Evolutionary conservation across 2,888 invertebrate genomes (phyloP).

Genomic region (Sarcophaga variegata): DNA sequence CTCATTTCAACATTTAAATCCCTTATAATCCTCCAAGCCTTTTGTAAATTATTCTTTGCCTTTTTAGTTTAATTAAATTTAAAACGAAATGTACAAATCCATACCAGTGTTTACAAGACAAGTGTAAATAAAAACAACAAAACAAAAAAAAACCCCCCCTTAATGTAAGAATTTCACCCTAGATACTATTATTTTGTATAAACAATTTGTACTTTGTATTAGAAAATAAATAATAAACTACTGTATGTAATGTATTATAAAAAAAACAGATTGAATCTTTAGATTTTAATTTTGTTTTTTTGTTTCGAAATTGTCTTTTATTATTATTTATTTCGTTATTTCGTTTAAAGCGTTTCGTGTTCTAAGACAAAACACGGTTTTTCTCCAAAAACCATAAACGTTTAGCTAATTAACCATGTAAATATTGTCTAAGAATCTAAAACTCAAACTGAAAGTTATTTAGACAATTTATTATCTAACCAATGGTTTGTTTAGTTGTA

Average conservation of each 20-base stretch:
- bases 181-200: conserved; percentile 12
- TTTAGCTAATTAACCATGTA: background rate
- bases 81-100: conserved; percentile 62
- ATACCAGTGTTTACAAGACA: conserved; percentile 41
- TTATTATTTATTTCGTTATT: background rate
- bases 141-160: background rate
- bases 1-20: conserved; percentile 38
- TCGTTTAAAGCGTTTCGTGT: background rate
- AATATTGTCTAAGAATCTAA: background rate
- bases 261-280: background rate
- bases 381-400: background rate
- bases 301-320: background rate
- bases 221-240: background rate
- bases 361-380: background rate
- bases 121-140: conserved; percentile 1
- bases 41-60: conserved; percentile 67
- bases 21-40: conserved; percentile 54
- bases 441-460: background rate
- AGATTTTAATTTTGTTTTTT: background rate
- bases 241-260: background rate
- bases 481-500: background rate
- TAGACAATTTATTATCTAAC: background rate
- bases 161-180: background rate
- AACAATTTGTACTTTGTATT: too few relatives aligned
- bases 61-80: conserved; percentile 66